Evolutionary conservation across 2,797 vertebrate species (phyloP).

Genomic region (Pseudopleuronectes americanus): DNA sequence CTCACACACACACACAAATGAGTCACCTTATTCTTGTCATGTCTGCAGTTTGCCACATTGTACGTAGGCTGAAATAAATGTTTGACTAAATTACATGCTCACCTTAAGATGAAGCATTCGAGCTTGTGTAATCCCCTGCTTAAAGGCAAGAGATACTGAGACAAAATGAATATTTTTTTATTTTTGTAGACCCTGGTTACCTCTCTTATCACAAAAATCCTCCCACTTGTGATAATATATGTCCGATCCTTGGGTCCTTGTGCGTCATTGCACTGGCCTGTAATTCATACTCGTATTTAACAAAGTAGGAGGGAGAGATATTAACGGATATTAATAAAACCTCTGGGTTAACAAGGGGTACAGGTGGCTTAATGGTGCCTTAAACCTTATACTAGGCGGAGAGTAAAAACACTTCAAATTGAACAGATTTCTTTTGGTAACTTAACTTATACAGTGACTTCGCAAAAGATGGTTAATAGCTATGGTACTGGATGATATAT

Average conservation of each 20-base stretch:
- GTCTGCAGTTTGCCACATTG: constrained; percentile 57
- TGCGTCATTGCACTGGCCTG: constrained; percentile 43
- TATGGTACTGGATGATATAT: no score
- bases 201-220: constrained; percentile 52
- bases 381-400: no score
- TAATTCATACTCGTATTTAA: constrained; percentile 39
- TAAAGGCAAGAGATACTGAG: constrained; percentile 37
- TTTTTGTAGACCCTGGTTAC: constrained; percentile 54
- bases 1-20: constrained; percentile 16
- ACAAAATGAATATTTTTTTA: constrained; percentile 34
- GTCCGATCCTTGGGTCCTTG: constrained; percentile 59
- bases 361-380: neutral
- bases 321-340: constrained; percentile 9
- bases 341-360: neutral
- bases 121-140: constrained; percentile 65
- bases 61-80: constrained; percentile 63
- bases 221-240: constrained; percentile 70
- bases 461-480: no score
- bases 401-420: no score
- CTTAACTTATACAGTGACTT: no score
- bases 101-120: constrained; percentile 61
- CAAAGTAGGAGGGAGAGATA: constrained; percentile 9
- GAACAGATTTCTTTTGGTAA: no score
- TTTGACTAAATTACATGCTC: constrained; percentile 64
- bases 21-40: constrained; percentile 49